Evolutionary conservation across 2,797 vertebrate species (phyloP).

Genomic region (Allenopithecus nigroviridis): DNA sequence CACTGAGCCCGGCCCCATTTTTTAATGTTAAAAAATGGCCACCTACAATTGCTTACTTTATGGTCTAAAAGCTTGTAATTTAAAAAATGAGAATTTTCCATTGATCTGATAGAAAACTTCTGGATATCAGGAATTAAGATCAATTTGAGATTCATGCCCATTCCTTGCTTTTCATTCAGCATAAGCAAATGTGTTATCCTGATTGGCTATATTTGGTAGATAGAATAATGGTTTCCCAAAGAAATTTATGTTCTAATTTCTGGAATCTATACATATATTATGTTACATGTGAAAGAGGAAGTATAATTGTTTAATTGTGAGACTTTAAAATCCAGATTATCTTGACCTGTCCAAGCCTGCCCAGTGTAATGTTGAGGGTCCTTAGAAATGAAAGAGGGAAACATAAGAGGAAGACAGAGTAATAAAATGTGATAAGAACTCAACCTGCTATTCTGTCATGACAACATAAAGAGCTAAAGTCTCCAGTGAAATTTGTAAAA

Average conservation of each 20-base stretch:
- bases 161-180: background rate
- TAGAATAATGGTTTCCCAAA: background rate
- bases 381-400: background rate
- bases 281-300: background rate
- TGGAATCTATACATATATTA: background rate
- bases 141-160: rapidly evolving
- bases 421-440: background rate
- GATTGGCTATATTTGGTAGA: background rate
- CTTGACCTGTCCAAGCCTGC: background rate
- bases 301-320: background rate
- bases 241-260: background rate
- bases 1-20: too few relatives aligned
- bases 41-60: background rate
- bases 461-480: background rate
- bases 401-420: too few relatives aligned
- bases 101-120: background rate
- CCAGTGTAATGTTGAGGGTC: too few relatives aligned
- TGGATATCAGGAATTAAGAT: background rate
- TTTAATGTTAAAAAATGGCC: background rate
- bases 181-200: background rate
- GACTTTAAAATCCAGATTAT: background rate
- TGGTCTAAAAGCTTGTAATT: background rate
- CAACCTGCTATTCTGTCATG: too few relatives aligned
- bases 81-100: background rate
- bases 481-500: background rate